Evolutionary conservation across 2,888 invertebrate species (phyloP).

Genomic region (Patella caerulea): DNA sequence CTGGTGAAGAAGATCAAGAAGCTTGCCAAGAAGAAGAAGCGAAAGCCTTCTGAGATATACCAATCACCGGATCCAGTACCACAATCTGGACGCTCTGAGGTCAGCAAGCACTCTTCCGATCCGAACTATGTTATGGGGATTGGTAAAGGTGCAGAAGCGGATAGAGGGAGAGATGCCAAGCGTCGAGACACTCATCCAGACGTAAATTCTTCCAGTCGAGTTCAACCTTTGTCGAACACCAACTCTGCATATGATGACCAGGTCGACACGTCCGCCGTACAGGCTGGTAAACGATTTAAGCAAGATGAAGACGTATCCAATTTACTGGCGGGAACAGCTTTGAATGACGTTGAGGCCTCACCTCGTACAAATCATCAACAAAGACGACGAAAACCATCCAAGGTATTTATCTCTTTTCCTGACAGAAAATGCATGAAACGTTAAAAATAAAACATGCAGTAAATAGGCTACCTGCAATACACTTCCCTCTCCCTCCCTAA

Average conservation of each 20-base stretch:
- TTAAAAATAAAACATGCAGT: too few species aligned
- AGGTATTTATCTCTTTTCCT: too few species aligned
- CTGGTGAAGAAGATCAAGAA: slow-evolving; percentile 26
- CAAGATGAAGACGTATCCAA: neutral
- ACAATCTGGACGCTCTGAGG: neutral
- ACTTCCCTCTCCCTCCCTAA: too few species aligned
- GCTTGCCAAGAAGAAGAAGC: slow-evolving; percentile 22
- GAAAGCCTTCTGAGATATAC: neutral
- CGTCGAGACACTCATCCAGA: neutral
- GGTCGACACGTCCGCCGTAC: neutral
- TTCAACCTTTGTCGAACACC: neutral
- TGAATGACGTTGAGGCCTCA: neutral
- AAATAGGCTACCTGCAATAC: too few species aligned
- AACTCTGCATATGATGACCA: neutral
- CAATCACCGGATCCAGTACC: neutral
- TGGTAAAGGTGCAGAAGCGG: neutral
- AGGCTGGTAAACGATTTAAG: neutral
- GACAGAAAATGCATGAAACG: too few species aligned
- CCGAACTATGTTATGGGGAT: neutral
- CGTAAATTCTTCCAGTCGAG: neutral
- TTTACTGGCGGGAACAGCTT: neutral
- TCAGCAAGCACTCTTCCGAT: neutral
- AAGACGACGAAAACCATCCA: too few species aligned
- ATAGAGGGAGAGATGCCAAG: neutral
- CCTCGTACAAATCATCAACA: too few species aligned